phyloP scores from a whole-genome alignment of 2,888 invertebrate genomes.

The Drosophila hamatofila region DNA sequence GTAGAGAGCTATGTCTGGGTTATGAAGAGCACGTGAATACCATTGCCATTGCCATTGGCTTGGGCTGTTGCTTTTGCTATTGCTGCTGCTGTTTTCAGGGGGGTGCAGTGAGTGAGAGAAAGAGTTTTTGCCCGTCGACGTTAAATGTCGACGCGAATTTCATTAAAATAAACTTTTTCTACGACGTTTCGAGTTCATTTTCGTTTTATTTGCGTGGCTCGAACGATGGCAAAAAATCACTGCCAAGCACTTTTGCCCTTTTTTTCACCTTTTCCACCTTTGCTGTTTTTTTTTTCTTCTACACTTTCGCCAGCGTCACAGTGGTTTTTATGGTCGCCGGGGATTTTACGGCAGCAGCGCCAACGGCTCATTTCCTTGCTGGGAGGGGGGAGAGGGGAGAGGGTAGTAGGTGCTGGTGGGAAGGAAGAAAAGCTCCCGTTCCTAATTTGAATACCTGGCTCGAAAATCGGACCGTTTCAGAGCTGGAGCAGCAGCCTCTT shows the following conservation, averaged over 20 bases:
- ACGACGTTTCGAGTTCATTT: constrained; percentile 75
- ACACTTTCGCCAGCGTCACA: constrained; percentile 37
- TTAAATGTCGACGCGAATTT: constrained; percentile 80
- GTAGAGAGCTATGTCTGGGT: background rate
- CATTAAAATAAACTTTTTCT: constrained; percentile 80
- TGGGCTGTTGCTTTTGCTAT: constrained; percentile 4
- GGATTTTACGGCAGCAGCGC: constrained; percentile 65
- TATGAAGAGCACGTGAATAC: constrained; percentile 26
- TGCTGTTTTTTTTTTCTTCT: constrained; percentile 20
- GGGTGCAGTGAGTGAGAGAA: background rate
- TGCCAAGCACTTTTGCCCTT: constrained; percentile 70
- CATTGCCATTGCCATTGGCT: constrained; percentile 9
- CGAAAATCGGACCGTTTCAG: constrained; percentile 39
- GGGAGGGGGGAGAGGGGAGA: constrained; percentile 6
- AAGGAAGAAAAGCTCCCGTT: background rate
- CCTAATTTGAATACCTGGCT: constrained; percentile 76
- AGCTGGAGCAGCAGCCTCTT: constrained; percentile 48
- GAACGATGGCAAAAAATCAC: constrained; percentile 58
- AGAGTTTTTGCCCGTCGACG: constrained; percentile 43
- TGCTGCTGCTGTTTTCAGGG: background rate
- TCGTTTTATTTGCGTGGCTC: constrained; percentile 70
- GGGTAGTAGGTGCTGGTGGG: background rate
- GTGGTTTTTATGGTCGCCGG: constrained; percentile 74
- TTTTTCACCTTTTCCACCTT: constrained; percentile 31
- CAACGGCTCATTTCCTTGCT: constrained; percentile 68